Percentiles rank a stretch among this genome's conserved stretches.
Evolutionary conservation across 2,888 invertebrate genomes (phyloP).

Genomic region (Parnassius orleans): DNA sequence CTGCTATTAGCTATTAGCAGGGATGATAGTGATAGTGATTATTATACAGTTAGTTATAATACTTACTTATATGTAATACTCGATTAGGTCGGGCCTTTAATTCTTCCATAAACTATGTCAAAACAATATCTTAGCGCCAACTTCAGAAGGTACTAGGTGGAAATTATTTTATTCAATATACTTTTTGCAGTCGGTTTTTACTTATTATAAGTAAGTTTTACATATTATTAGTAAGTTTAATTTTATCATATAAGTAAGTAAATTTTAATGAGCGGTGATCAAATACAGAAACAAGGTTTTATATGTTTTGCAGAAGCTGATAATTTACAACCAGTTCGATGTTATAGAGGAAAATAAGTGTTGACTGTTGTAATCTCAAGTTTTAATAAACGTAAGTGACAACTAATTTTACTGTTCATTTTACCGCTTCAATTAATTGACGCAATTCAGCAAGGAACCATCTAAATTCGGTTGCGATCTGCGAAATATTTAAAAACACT

Average conservation of each 20-base stretch:
- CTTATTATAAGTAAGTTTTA: not conserved
- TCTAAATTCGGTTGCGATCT: conserved; percentile 21
- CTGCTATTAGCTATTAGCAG: too few species aligned
- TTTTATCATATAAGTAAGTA: conserved; percentile 29
- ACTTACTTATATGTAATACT: too few species aligned
- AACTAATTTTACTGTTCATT: conserved; percentile 33
- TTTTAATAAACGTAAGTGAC: conserved; percentile 34
- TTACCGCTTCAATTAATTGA: conserved; percentile 25
- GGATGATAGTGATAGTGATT: too few species aligned
- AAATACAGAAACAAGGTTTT: conserved; percentile 35
- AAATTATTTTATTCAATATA: too few species aligned
- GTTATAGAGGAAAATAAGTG: conserved; percentile 32
- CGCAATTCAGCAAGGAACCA: conserved; percentile 13
- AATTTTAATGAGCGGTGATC: conserved; percentile 34
- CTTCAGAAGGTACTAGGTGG: too few species aligned
- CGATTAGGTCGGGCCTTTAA: too few species aligned
- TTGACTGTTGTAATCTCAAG: conserved; percentile 10
- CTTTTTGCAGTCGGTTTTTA: too few species aligned
- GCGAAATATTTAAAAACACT: conserved; percentile 16
- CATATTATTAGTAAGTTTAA: conserved; percentile 4
- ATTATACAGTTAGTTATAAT: too few species aligned
- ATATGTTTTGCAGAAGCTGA: conserved; percentile 30
- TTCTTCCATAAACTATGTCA: too few species aligned
- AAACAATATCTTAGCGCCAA: too few species aligned
- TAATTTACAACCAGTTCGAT: conserved; percentile 31